A percentile compares a stretch with the other conserved stretches of the same genome.
Evolutionary conservation across 2,113 vertebrate genomes (phyloP).

Genomic region (Lagenorhynchus albirostris): DNA sequence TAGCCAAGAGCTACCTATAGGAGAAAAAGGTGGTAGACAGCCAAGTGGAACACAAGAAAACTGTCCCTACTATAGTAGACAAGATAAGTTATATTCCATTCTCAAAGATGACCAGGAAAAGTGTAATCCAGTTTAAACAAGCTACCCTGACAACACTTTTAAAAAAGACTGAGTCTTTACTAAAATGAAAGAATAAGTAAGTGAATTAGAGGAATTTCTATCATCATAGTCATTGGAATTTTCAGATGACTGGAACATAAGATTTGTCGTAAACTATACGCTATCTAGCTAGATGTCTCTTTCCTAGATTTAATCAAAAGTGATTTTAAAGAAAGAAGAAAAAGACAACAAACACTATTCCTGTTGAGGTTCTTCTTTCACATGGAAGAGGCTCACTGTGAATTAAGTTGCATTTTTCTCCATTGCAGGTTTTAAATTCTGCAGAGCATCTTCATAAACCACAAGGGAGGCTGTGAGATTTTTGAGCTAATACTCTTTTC

Average conservation of each 20-base stretch:
- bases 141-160: neutral
- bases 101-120: neutral
- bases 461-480: neutral
- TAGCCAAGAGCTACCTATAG: neutral
- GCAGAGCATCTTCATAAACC: neutral
- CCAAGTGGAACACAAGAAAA: neutral
- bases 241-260: neutral
- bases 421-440: neutral
- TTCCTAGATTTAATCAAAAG: neutral
- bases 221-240: neutral
- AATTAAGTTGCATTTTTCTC: neutral
- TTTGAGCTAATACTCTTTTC: constrained; percentile 17
- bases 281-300: neutral
- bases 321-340: neutral
- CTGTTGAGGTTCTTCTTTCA: neutral
- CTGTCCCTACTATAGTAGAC: rapidly evolving
- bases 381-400: neutral
- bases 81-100: neutral
- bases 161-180: neutral
- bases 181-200: neutral
- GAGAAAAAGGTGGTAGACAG: neutral
- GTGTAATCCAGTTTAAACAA: neutral
- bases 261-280: neutral
- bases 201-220: neutral
- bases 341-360: neutral